Base-by-base conservation (phyloP, 2,797 vertebrate species). In the Arnoldichthys spilopterus region DNA sequence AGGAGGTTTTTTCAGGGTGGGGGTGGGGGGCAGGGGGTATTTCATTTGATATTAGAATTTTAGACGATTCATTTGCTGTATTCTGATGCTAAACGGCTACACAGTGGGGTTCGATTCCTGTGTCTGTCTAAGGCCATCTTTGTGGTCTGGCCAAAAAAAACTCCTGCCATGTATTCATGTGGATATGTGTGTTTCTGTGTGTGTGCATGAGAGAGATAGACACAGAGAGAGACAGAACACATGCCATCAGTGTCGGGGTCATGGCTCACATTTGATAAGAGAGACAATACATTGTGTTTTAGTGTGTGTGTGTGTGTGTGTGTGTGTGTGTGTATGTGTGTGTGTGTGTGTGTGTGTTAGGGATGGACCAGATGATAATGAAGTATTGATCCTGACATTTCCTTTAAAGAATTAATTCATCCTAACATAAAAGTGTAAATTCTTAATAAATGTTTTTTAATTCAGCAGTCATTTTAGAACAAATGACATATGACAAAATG, bases 81-180 rank as follows among this genome's bases (percentile, higher is more conserved):
- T 84, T 86, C 54, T 83, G 74, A 84, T 77, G 78, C 69, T 84
- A 81, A 83, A 84, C 30, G 53, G 56, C 68, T 73, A 70, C 71
- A 77, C 78, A 47, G 32, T 68, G 63, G 20, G 66, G 30, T 79
- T 72, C 76, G 70, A 80, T 82, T 74, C n/a, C 51, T 22, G 13
- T 70, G 34, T 43, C 54, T 32, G 30, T 54, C 76, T 78, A 51
- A 78, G 69, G 71, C 72, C 32, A 49, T 5, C 72, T 78, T 79
- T 63, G 43, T 24, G 7, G 59, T 64, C 63, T 58, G 66, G 70
- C 24, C 80, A 74, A 80, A 53, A 67, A 74, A 66, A 68, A 34
- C 59, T 74, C 70, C 28, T 72, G 58, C 74, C 74, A 28, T 5
- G 47, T 71, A 83, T 83, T 86, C 80, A 83, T 81, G 81, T 84